Evolutionary conservation across 2,888 invertebrate species (phyloP), one percentile per base, ranked within the genome.

Genomic region (Cloeon dipterum): DNA sequence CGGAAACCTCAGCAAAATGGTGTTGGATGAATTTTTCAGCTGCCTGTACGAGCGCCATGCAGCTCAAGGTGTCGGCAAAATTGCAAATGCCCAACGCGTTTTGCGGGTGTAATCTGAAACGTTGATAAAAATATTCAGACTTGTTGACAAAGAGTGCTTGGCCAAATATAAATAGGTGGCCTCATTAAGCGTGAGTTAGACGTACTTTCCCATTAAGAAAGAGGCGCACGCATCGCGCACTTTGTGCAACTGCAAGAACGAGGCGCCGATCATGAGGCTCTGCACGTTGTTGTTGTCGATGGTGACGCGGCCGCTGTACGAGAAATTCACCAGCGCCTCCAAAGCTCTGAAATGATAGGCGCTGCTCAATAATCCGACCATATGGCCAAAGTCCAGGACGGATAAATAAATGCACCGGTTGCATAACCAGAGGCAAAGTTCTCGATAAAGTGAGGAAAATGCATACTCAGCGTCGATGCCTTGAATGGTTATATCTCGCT

Each of bases 151-250:
- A 10, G 5, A 2, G n/a, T n/a, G 5, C 16, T 32, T 35, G 3
- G 11, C 36, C 13, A 37, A 19, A 35, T 3, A 16, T 18, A 38
- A 37, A 37, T 3, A 13, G 25, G n/a, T n/a, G n/a, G n/a, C n/a
- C n/a, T n/a, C n/a, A n/a, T n/a, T n/a, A n/a, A n/a, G n/a, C n/a
- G n/a, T n/a, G n/a, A n/a, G n/a, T n/a, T n/a, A n/a, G 32, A 40
- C 41, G 45, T 52, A 70, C 70, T 75, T 70, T 49, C 70, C 69
- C 45, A 74, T 70, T 39, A 86, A 58, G 55, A 79, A 86, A 46
- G 72, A 70, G 35, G 79, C 79, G 55, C 86, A 86, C 2, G 82
- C 81, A 50, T 82, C 76, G 42, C 77, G 67, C 1, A 88, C 81
- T 59, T 72, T 66, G 44, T 68, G 68, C 36, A 86, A 56, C 48